phyloP scores from a whole-genome alignment of 2,888 invertebrate species.

The Athripsodes cinereus region DNA sequence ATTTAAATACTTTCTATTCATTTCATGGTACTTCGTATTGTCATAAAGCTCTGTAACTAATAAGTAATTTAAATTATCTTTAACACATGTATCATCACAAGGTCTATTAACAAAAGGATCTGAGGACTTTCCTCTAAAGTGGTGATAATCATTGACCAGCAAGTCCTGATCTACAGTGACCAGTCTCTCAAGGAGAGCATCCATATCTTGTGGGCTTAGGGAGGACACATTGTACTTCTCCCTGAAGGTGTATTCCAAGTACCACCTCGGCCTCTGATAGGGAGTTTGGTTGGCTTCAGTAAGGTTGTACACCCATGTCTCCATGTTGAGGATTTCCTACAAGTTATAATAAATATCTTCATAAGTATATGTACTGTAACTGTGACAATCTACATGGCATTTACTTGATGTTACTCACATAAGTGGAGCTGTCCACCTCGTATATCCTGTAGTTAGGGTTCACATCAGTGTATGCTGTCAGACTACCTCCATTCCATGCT shows the following conservation, averaged over 20 bases:
- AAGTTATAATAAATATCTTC: constrained; percentile 1
- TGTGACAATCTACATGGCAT: neutral
- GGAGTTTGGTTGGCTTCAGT: constrained; percentile 62
- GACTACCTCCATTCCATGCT: constrained; percentile 79
- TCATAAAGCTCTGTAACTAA: constrained; percentile 52
- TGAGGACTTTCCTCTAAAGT: constrained; percentile 48
- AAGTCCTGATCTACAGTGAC: constrained; percentile 43
- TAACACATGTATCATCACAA: constrained; percentile 46
- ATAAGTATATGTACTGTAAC: neutral
- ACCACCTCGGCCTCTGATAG: constrained; percentile 59
- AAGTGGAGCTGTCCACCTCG: constrained; percentile 54
- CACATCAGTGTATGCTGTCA: constrained; percentile 64
- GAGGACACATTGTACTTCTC: constrained; percentile 56
- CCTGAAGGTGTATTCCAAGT: constrained; percentile 67
- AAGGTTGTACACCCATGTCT: constrained; percentile 71
- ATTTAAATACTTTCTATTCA: neutral
- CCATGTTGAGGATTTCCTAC: constrained; percentile 60
- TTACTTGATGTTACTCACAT: constrained; percentile 42
- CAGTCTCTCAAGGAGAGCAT: constrained; percentile 55
- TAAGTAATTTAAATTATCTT: constrained; percentile 49
- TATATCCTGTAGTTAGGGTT: constrained; percentile 83
- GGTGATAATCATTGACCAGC: constrained; percentile 47
- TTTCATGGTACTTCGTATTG: constrained; percentile 30
- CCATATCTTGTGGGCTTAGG: constrained; percentile 58
- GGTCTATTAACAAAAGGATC: constrained; percentile 40